phyloP scores from a whole-genome alignment of 2,888 invertebrate genomes.

The Tortrix viridana region DNA sequence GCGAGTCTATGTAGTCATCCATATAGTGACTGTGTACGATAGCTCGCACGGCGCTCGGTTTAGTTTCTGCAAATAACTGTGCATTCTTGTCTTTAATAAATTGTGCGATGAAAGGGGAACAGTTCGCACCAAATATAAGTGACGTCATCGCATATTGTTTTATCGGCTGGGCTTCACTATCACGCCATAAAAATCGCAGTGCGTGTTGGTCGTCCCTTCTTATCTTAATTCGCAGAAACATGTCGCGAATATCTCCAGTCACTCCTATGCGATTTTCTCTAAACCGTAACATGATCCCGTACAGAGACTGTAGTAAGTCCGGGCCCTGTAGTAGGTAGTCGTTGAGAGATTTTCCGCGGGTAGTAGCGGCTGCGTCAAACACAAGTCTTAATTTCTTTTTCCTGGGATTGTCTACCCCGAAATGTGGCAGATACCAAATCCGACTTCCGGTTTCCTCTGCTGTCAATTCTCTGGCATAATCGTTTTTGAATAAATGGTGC shows the following conservation, averaged over 20 bases:
- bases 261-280: background rate
- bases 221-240: background rate
- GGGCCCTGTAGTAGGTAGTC: slow-evolving; percentile 3
- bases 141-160: too few relatives aligned
- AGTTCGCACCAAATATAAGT: background rate
- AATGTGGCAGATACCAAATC: background rate
- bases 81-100: slow-evolving; percentile 1
- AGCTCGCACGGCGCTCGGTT: slow-evolving; percentile 7
- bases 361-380: background rate
- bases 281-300: background rate
- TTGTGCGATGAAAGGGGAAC: background rate
- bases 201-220: background rate
- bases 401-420: too few relatives aligned
- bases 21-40: slow-evolving; percentile 15
- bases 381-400: background rate
- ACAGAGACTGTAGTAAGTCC: background rate
- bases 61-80: background rate
- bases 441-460: slow-evolving; percentile 1
- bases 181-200: too few relatives aligned
- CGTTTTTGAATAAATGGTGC: background rate
- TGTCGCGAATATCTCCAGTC: background rate
- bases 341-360: background rate
- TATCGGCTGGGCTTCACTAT: too few relatives aligned
- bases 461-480: background rate
- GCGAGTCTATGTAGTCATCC: slow-evolving; percentile 26